Evolutionary conservation across 2,113 vertebrate species (phyloP).

Genomic region (Myodes glareolus): DNA sequence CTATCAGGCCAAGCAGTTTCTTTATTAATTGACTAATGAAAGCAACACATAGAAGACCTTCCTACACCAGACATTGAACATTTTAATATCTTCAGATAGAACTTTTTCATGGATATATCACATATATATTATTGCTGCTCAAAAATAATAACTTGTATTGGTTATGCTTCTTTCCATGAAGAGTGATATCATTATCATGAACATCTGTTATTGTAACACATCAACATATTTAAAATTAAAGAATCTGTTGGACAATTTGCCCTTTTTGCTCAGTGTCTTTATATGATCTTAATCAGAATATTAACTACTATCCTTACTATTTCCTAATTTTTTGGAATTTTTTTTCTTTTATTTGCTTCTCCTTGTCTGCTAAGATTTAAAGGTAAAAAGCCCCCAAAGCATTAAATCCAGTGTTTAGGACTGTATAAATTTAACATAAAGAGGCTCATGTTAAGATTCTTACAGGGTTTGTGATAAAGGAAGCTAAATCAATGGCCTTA

Average conservation of each 20-base stretch:
- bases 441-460: neutral
- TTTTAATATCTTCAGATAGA: conserved; percentile 50
- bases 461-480: conserved; percentile 21
- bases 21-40: no score
- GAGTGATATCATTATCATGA: conserved; percentile 10
- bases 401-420: neutral
- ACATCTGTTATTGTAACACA: conserved; percentile 1
- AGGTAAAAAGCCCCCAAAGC: neutral
- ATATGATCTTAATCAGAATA: neutral
- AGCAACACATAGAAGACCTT: no score
- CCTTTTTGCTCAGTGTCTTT: neutral
- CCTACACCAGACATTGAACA: conserved; percentile 38
- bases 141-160: neutral
- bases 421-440: conserved; percentile 23
- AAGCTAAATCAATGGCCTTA: conserved; percentile 21
- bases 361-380: conserved; percentile 4
- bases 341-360: conserved; percentile 6
- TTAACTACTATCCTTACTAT: neutral
- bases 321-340: conserved; percentile 36
- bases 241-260: neutral
- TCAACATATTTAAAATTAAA: neutral
- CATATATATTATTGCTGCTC: conserved; percentile 13
- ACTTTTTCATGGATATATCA: conserved; percentile 23
- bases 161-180: conserved; percentile 35
- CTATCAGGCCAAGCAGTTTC: no score